Evolutionary conservation across 2,113 vertebrate genomes (phyloP).

Genomic region (Actenoides lindsayi): DNA sequence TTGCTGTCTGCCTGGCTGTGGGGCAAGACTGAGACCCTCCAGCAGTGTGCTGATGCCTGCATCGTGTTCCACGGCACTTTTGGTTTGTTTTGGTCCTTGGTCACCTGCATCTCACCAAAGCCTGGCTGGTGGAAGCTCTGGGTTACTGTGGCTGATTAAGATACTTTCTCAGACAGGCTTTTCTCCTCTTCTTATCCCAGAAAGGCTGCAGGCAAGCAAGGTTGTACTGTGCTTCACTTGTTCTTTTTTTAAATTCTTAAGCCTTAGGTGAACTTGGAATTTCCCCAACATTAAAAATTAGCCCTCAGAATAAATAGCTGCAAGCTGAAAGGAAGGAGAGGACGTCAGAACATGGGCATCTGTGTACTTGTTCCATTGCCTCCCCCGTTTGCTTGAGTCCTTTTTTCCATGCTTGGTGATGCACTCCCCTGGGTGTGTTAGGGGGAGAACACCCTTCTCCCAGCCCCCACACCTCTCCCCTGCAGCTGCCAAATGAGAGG

Average conservation of each 20-base stretch:
- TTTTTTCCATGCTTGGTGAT: not conserved
- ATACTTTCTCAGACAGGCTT: not conserved
- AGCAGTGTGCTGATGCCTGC: accelerated
- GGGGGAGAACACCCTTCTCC: not conserved
- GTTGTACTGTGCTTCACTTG: not conserved
- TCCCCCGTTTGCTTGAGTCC: not conserved
- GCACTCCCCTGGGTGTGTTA: not conserved
- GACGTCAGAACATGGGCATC: not conserved
- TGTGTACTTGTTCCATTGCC: not conserved
- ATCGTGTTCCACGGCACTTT: accelerated
- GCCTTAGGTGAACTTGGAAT: not conserved
- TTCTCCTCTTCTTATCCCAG: not conserved
- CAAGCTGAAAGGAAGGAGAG: not conserved
- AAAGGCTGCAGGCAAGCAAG: not conserved
- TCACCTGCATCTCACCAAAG: not conserved
- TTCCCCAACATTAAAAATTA: not conserved
- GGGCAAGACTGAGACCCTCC: not conserved
- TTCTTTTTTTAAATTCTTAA: not conserved
- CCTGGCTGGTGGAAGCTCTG: not conserved
- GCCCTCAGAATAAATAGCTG: not conserved
- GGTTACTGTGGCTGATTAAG: not conserved
- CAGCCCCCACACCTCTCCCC: not conserved
- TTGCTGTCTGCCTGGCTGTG: not conserved
- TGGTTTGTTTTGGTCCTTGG: not conserved
- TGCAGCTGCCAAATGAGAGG: constrained; percentile 35